Evolutionary conservation across 1,140 invertebrate species (phyloP).

Genomic region (Proctacanthus coquilletti): DNA sequence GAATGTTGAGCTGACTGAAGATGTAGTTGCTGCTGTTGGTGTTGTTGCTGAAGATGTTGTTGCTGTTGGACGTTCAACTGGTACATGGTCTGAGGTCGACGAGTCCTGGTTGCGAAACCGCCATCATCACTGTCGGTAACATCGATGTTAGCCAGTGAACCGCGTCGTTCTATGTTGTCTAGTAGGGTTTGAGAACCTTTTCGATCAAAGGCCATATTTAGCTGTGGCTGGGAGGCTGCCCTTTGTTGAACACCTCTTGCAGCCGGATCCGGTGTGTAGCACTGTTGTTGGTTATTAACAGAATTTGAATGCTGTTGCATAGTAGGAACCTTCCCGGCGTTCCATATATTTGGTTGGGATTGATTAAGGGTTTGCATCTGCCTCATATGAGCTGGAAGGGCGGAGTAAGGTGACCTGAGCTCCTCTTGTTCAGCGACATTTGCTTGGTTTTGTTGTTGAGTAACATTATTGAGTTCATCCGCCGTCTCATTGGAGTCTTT

Average conservation of each 20-base stretch:
- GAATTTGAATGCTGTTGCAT: slow-evolving; percentile 14
- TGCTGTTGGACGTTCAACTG: not conserved
- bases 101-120: slow-evolving; percentile 1
- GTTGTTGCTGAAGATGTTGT: slow-evolving; percentile 5
- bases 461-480: slow-evolving; percentile 45
- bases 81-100: slow-evolving; percentile 3
- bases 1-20: slow-evolving; percentile 35
- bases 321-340: not conserved
- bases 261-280: slow-evolving; percentile 6
- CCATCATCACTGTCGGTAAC: slow-evolving; percentile 7
- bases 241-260: slow-evolving; percentile 22
- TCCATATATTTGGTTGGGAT: slow-evolving; percentile 6
- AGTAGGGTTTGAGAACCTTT: slow-evolving; percentile 1
- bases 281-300: slow-evolving; percentile 14
- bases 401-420: slow-evolving; percentile 3
- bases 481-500: slow-evolving; percentile 35
- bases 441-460: slow-evolving; percentile 32
- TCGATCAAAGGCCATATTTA: slow-evolving; percentile 14
- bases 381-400: slow-evolving; percentile 5
- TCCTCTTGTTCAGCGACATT: slow-evolving; percentile 4
- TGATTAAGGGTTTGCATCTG: slow-evolving; percentile 6
- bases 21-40: slow-evolving; percentile 10
- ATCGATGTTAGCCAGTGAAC: slow-evolving; percentile 11
- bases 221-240: slow-evolving; percentile 47
- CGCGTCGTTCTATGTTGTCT: slow-evolving; percentile 11